phyloP scores from a whole-genome alignment of 2,888 invertebrate genomes.

The Heliconius ismenius region DNA sequence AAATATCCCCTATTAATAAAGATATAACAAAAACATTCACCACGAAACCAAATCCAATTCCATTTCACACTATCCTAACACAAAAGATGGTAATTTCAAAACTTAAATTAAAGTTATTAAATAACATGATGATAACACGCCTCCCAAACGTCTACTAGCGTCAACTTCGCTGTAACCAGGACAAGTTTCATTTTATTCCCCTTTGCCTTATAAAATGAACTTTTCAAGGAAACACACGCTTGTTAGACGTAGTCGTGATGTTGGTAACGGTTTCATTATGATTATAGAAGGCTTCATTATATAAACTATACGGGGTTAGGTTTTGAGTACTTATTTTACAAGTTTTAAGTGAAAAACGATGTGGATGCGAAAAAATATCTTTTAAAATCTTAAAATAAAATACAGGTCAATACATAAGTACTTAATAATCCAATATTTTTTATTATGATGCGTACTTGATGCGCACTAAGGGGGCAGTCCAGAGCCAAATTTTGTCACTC shows the following conservation, averaged over 20 bases:
- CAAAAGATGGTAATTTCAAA: neutral
- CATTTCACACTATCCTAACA: neutral
- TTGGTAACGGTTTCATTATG: conserved; percentile 1
- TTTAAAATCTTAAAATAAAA: no score
- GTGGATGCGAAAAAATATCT: no score
- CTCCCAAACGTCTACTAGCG: conserved; percentile 32
- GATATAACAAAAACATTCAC: neutral
- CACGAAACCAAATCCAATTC: neutral
- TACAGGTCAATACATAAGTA: no score
- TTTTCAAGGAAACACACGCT: conserved; percentile 32
- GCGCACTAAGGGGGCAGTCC: no score
- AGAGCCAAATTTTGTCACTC: no score
- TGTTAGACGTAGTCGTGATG: conserved; percentile 17
- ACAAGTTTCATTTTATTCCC: conserved; percentile 32
- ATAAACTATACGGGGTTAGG: neutral
- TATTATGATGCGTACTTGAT: no score
- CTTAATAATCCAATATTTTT: no score
- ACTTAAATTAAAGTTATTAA: conserved; percentile 22
- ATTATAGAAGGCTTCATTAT: conserved; percentile 6
- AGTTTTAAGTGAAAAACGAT: no score
- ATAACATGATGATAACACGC: conserved; percentile 16
- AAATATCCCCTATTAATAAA: neutral
- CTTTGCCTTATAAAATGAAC: conserved; percentile 28
- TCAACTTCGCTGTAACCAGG: conserved; percentile 31
- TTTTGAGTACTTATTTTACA: no score